Evolutionary conservation across 2,797 vertebrate species (phyloP).

Genomic region (Hephaestus fuliginosus): DNA sequence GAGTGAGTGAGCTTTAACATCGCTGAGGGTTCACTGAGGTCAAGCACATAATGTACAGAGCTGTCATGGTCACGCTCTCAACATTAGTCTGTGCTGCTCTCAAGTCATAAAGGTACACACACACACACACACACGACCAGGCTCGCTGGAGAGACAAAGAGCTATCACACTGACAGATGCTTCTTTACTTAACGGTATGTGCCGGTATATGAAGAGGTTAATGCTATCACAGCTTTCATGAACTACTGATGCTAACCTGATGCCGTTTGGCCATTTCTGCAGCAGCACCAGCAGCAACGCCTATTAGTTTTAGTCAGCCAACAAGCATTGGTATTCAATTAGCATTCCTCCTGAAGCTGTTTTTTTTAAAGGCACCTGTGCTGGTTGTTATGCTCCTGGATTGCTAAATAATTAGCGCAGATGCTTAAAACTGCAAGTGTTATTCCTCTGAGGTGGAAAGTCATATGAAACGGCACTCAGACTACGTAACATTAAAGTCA

Average conservation of each 20-base stretch:
- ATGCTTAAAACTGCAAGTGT: neutral
- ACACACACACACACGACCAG: constrained; percentile 16
- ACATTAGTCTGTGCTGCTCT: constrained; percentile 96
- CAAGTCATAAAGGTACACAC: constrained; percentile 75
- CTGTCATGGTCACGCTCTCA: constrained; percentile 92
- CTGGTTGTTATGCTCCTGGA: neutral
- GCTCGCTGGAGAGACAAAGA: constrained; percentile 47
- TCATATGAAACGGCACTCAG: neutral
- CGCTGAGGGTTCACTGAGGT: constrained; percentile 90
- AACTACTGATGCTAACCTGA: constrained; percentile 39
- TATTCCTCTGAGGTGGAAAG: neutral
- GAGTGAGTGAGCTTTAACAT: constrained; percentile 45
- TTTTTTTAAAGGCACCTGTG: neutral
- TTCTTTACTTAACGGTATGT: constrained; percentile 14
- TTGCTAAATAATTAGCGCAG: constrained; percentile 3
- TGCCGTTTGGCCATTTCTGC: constrained; percentile 20
- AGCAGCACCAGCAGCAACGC: neutral
- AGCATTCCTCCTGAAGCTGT: neutral
- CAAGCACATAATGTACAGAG: constrained; percentile 97
- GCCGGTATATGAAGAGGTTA: constrained; percentile 24
- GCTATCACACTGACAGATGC: constrained; percentile 37
- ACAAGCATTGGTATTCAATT: neutral
- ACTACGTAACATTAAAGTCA: neutral
- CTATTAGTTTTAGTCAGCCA: neutral
- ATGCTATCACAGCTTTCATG: constrained; percentile 28